phyloP scores from a whole-genome alignment of 2,888 invertebrate genomes.

The Pachymerium ferrugineum region DNA sequence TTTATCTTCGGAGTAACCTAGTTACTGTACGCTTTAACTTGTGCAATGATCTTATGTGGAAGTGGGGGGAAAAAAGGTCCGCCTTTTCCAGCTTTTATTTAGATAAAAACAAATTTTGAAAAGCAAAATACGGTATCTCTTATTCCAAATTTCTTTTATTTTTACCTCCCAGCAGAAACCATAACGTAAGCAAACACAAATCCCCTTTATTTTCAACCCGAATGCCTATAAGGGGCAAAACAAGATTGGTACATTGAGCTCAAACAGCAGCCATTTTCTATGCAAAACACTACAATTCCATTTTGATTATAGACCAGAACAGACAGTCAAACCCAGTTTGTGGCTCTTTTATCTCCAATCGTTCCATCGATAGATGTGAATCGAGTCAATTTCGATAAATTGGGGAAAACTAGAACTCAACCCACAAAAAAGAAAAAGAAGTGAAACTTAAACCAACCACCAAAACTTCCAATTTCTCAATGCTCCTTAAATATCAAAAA shows the following conservation, averaged over 20 bases:
- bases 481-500: too few relatives aligned
- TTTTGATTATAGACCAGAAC: not conserved
- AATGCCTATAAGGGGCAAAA: not conserved
- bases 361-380: not conserved
- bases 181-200: not conserved
- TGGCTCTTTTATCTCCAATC: not conserved
- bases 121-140: too few relatives aligned
- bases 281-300: not conserved
- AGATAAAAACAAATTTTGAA: too few relatives aligned
- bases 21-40: too few relatives aligned
- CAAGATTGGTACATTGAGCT: not conserved
- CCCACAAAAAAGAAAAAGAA: not conserved
- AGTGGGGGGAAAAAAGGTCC: too few relatives aligned
- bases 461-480: too few relatives aligned
- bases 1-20: too few relatives aligned
- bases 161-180: too few relatives aligned
- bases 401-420: not conserved
- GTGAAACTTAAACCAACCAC: too few relatives aligned
- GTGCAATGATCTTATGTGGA: too few relatives aligned
- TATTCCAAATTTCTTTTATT: too few relatives aligned
- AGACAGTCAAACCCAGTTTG: not conserved
- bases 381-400: not conserved
- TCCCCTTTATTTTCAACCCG: not conserved
- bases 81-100: too few relatives aligned
- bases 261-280: not conserved